Evolutionary conservation across 1,140 invertebrate genomes (phyloP), one percentile per base, ranked within the genome.

Genomic region (Musca domestica): DNA sequence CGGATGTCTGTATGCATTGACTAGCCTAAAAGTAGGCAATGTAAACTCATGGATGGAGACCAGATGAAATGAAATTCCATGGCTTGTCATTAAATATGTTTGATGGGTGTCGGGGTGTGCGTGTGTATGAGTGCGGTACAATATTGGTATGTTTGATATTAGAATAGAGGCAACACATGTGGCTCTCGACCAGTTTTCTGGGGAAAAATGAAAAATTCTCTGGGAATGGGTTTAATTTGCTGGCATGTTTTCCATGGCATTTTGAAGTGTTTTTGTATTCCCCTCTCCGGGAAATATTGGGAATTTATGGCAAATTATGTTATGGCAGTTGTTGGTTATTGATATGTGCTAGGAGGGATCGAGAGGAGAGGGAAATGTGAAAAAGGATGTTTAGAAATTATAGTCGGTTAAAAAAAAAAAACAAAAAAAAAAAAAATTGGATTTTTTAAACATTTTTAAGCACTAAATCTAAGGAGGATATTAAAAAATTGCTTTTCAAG

Each of bases 291-390:
- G 30, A 61, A 61, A 61, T 61, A 61, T n/a, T 61, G 56, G n/a
- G 27, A 61, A 61, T 61, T 61, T 61, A 61, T 61, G 56, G 56
- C n/a, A 61, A 61, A 61, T 61, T 61, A 61, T 61, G 34, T 61
- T 61, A n/a, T 61, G 34, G 25, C 56, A 61, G 34, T 41, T 34
- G 54, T 58, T n/a, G 25, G 34, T 61, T 41, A 61, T 61, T 61
- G 56, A 61, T 61, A 34, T 41, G 34, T 41, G 34, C 6, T 41
- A 41, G 10, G 34, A 41, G 10, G 34, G 34, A 9, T 30, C 3
- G 27, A 9, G 27, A 9, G 3, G 9, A 30, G 27, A 30, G 34
- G n/a, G n/a, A n/a, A n/a, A n/a, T 9, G 34, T 41, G 10, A 10
- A 12, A 41, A 41, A 10, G 34, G 34, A 9, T 41, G 27, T 30